Base-by-base conservation (phyloP, 2,888 invertebrate genomes). In the Clunio marinus region DNA sequence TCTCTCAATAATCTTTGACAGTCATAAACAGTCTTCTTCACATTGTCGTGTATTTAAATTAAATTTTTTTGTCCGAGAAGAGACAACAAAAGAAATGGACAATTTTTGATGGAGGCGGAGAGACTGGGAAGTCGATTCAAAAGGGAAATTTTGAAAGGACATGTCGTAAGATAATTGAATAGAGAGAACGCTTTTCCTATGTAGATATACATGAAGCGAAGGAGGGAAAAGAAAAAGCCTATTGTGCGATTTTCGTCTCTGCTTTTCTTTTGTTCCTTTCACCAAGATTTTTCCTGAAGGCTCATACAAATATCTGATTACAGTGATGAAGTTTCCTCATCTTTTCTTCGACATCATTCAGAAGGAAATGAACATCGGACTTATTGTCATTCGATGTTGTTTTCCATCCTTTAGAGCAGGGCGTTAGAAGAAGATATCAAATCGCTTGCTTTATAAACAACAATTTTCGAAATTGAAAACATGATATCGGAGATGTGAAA, bases 271-370 rank as follows among this genome's bases (percentile, higher is more conserved):
- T 51, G n/a, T 20, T 51, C 51, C 20, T 22, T 22, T 51, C 10
- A 10, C 22, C 51, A 51, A 51, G 35, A 59, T 45, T 65, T 24
- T 46, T 27, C 46, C 28, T 17, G 13, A 27, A 28, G 28, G 28
- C 46, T 28, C 63, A 65, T 65, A 27, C 13, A 46, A 58, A 46
- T 65, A 45, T 65, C 63, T 46, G 63, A 65, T 65, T 65, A 65
- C 63, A 65, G 10, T 41, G 63, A 63, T 15, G 45, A 2, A 63
- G 20, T 7, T 32, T 32, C 32, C 10, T 32, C 32, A 51, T 15
- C 20, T 17, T 22, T 51, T 22, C 51, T 5, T 22, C 24, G n/a
- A n/a, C n/a, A n/a, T 13, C 20, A 17, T 51, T 15, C 51, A 51
- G 13, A 15, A 7, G 51, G 22, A 22, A 51, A 51, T 51, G 51